Evolutionary conservation across 2,888 invertebrate species (phyloP), one percentile per base, ranked within the genome.

Genomic region (Anthrax anthrax): DNA sequence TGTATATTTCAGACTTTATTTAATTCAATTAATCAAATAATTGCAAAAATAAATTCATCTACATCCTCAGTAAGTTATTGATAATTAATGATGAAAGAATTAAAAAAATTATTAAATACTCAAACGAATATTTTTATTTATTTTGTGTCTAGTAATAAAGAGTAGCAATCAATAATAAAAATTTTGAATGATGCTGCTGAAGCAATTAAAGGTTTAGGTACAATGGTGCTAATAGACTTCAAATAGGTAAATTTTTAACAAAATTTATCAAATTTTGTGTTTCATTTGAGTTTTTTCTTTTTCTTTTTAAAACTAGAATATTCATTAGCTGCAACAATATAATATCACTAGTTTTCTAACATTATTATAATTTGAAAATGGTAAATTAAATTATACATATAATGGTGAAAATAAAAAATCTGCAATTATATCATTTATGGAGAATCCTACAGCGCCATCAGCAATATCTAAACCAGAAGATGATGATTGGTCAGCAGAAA

Each of bases 291-390:
- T 8, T 6, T 23, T 23, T 23, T 23, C 8, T 23, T 23, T 23
- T 23, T 23, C 8, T 23, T 23, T 23, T 63, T 91, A 58, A 91
- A 91, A 60, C 91, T 91, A 0, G 89, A 90, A 50, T 92, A 81
- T 70, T 77, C 84, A 0, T 73, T 75, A 42, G 90, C 88, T 8
- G 91, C 91, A 5, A 73, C 74, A 4, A 17, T 90, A 80, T 60
- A 91, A 92, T 61, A 88, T 92, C 44, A 87, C 88, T 40, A 90
- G 89, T 5, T 91, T 90, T 60, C 91, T 91, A 1, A 91, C 90
- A 0, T 61, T 90, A 38, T 69, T 86, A 39, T 65, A 60, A 65
- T 73, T 57, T 60, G 89, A 89, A 56, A 78, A 80, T 58, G 89
- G 89, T 0, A 75, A 76, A 52, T 65, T 80, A 54, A 80, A 80